These are phyloP conservation scores for Platichthys flesus DNA, from an alignment of 2,113 vertebrate species.

Conservation along the genomic window DNA sequence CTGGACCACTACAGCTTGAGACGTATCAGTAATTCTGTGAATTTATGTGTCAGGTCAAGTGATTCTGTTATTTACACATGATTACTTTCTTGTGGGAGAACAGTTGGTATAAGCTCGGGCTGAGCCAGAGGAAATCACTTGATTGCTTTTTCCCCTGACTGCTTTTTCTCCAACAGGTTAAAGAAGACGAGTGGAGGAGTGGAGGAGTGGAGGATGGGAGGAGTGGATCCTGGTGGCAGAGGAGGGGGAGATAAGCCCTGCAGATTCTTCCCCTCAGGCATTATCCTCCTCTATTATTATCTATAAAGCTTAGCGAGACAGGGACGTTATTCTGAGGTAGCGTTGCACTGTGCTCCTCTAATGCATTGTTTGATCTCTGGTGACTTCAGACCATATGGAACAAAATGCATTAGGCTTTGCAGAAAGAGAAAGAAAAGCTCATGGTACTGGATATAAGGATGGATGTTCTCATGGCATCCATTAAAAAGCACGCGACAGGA, in stretches of 20 bases:
- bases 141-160: constrained; percentile 9
- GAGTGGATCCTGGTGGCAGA: constrained; percentile 18
- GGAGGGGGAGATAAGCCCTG: constrained; percentile 39
- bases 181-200: constrained; percentile 20
- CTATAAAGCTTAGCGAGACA: constrained; percentile 33
- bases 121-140: constrained; percentile 14
- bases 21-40: not conserved
- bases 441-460: not conserved
- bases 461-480: not conserved
- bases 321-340: constrained; percentile 3
- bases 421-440: not conserved
- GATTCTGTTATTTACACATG: not conserved
- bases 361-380: constrained; percentile 42
- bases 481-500: not conserved
- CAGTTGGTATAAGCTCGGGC: not conserved
- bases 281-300: constrained; percentile 49
- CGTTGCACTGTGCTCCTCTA: constrained; percentile 3
- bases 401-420: constrained; percentile 15
- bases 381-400: constrained; percentile 5
- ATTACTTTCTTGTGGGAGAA: not conserved
- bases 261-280: constrained; percentile 37
- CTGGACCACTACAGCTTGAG: not conserved
- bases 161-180: constrained; percentile 31
- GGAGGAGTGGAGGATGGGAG: constrained; percentile 8
- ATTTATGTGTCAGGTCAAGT: not conserved